phyloP scores from a whole-genome alignment of 2,888 invertebrate genomes.

The Tipula vernalis region DNA sequence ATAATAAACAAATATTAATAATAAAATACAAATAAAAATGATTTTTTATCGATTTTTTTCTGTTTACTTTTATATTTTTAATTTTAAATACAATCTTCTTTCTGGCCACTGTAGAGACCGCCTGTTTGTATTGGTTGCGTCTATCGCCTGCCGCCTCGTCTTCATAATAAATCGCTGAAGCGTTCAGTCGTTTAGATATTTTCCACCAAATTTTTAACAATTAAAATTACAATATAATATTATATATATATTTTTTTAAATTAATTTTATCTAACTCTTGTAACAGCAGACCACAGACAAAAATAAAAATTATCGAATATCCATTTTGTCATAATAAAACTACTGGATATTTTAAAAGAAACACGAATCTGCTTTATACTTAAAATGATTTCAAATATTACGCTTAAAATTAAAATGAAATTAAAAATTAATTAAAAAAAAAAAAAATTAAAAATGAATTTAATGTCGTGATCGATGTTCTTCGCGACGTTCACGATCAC shows the following conservation, averaged over 20 bases:
- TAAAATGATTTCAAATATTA: not conserved
- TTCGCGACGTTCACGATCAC: constrained; percentile 52
- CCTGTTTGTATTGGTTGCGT: not conserved
- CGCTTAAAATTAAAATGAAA: constrained; percentile 5
- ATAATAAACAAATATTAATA: not conserved
- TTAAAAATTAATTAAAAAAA: not conserved
- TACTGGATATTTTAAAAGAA: not conserved
- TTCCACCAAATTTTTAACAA: not conserved
- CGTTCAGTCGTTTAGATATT: not conserved
- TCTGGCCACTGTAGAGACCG: not conserved
- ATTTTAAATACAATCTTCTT: constrained; percentile 4
- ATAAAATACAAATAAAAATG: not conserved
- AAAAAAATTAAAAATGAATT: constrained; percentile 16
- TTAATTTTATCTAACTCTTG: not conserved
- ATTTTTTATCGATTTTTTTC: not conserved
- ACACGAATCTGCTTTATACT: not conserved
- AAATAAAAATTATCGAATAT: not conserved
- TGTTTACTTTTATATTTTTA: not conserved
- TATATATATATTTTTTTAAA: not conserved
- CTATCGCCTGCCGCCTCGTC: not conserved
- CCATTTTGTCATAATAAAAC: not conserved
- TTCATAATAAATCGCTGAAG: not conserved
- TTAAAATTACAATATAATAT: not conserved
- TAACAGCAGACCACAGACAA: not conserved
- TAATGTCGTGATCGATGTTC: constrained; percentile 60